Conservation (phyloP, 2,113 vertebrate species). For the Microcebus griseorufus region DNA sequence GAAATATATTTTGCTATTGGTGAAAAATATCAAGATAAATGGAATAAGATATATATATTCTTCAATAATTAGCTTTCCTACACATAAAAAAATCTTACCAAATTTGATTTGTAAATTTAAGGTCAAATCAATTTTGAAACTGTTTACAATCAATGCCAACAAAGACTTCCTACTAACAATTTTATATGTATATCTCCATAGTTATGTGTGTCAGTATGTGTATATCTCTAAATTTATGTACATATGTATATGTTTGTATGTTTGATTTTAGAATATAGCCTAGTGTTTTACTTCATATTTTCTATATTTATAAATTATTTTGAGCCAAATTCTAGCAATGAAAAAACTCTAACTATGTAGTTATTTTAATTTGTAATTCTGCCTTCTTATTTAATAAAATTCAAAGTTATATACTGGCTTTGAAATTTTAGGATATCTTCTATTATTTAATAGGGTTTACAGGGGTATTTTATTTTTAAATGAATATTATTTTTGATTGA, state of each 20-base stretch:
- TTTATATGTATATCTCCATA: neutral
- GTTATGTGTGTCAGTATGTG: no score
- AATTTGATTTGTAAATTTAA: constrained; percentile 2
- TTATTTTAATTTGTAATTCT: neutral
- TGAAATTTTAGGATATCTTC: neutral
- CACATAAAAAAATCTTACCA: neutral
- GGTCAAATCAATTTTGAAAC: neutral
- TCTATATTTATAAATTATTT: neutral
- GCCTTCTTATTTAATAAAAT: neutral
- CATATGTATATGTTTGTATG: neutral
- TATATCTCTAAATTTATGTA: neutral
- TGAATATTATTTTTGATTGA: neutral
- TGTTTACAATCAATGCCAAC: neutral
- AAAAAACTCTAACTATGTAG: neutral
- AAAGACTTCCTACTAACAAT: neutral
- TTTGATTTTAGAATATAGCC: neutral
- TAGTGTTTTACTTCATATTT: neutral
- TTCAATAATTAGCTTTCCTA: neutral
- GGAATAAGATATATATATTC: neutral
- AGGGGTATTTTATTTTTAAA: neutral
- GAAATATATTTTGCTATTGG: neutral
- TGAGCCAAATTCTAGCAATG: neutral
- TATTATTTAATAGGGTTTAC: constrained; percentile 35
- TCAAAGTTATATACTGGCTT: neutral
- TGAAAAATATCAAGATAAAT: neutral